Evolutionary conservation across 2,888 invertebrate genomes (phyloP), one percentile per base, ranked within the genome.

Genomic region (Apocheima hispidaria): DNA sequence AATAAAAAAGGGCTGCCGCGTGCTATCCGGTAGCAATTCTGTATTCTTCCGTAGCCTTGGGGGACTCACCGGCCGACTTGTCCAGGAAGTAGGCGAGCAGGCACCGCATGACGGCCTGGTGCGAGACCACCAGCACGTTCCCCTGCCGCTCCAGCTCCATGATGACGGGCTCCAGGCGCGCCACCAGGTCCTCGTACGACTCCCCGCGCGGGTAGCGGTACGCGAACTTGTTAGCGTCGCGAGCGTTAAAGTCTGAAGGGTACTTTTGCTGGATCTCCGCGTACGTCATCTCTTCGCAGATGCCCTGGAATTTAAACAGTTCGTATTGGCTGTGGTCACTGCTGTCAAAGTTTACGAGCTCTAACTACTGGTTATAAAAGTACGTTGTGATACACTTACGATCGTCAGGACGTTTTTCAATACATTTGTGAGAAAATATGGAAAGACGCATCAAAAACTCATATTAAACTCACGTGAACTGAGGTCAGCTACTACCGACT

Each of bases 251-350:
- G 85, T 99, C 99, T 33, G 97, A 96, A 0, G 99, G 99, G 88
- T 96, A 99, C 76, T 97, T 96, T 55, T 95, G 95, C 70, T 97
- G 96, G 72, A 99, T 99, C 88, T 99, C 99, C 73, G 98, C 97
- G 82, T 99, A 99, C 0, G 99, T 99, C 97, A 99, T 98, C 88
- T 99, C 99, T 87, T 99, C 99, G 85, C 99, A 99, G 73, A 98
- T 98, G 54, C 99, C 99, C 98, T 98, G 88, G 9, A 21, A 49
- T 38, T 16, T 16, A 10, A 20, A 38, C 7, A 2, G 1, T 33
- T 26, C 9, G 1, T 7, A 26, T 26, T 7, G 26, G 6, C 26
- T 7, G 26, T 26, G 26, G 7, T 26, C 9, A 26, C n/a, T n/a
- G n/a, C n/a, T n/a, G n/a, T n/a, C n/a, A n/a, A n/a, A n/a, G n/a